phyloP scores from a whole-genome alignment of 2,888 invertebrate genomes.

The Oxycera nigricornis region DNA sequence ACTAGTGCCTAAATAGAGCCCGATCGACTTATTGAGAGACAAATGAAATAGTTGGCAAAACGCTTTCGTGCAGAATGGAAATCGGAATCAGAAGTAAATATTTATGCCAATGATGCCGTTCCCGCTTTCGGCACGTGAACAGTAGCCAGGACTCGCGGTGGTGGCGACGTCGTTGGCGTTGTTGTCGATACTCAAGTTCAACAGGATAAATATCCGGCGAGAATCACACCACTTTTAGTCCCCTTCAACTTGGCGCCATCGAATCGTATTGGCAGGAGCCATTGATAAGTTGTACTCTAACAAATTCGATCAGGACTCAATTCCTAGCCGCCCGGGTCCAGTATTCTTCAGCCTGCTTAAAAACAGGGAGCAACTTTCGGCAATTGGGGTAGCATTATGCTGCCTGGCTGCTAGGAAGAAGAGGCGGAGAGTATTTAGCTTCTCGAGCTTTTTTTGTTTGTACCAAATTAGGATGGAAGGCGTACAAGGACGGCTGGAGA shows the following conservation, averaged over 20 bases:
- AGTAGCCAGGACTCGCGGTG: not conserved
- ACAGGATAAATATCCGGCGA: conserved; percentile 21
- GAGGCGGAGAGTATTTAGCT: not conserved
- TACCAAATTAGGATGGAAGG: not conserved
- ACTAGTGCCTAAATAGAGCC: conserved; percentile 21
- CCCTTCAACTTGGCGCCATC: not conserved
- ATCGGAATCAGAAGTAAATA: conserved; percentile 44
- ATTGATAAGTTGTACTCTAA: conserved; percentile 13
- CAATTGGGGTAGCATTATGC: not conserved
- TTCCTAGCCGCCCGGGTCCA: not conserved
- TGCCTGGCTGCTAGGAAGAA: not conserved
- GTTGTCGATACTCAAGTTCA: conserved; percentile 21
- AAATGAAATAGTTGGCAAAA: conserved; percentile 44
- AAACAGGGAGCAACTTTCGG: not conserved
- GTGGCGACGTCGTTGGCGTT: not conserved
- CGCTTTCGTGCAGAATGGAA: conserved; percentile 45
- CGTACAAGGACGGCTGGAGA: not conserved
- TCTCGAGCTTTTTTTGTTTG: not conserved
- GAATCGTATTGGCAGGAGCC: not conserved
- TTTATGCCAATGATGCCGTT: conserved; percentile 40
- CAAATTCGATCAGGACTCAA: conserved; percentile 28
- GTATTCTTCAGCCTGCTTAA: conserved; percentile 1
- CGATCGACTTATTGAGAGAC: conserved; percentile 41
- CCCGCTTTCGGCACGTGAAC: conserved; percentile 19
- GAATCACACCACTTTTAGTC: not conserved